phyloP scores from a whole-genome alignment of 2,797 vertebrate species.

The Sebastes reedi region DNA sequence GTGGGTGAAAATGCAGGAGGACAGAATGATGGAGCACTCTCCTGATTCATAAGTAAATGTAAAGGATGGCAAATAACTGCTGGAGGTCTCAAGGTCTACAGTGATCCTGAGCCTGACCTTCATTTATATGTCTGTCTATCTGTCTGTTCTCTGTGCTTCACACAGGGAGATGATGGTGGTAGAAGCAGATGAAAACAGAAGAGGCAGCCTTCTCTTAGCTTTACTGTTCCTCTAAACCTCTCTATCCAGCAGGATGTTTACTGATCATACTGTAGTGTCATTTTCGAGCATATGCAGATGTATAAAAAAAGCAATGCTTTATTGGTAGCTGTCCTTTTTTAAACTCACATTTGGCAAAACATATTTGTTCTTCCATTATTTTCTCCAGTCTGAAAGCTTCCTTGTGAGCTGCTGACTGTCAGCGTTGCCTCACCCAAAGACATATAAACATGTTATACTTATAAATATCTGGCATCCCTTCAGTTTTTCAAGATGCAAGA shows the following conservation, averaged over 20 bases:
- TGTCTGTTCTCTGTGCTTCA: not conserved
- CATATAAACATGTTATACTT: not conserved
- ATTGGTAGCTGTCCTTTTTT: not conserved
- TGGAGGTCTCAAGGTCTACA: not conserved
- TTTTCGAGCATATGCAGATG: too few relatives aligned
- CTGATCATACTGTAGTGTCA: not conserved
- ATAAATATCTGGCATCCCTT: too few relatives aligned
- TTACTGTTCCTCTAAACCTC: too few relatives aligned
- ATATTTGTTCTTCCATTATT: not conserved
- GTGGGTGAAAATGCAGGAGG: slow-evolving; percentile 1
- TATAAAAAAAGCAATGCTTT: not conserved
- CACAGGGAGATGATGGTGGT: not conserved
- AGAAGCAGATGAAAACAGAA: not conserved
- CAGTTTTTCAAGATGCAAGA: too few relatives aligned
- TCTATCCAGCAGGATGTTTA: not conserved
- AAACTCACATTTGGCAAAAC: not conserved
- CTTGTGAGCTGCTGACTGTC: not conserved
- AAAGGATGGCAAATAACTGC: slow-evolving; percentile 2
- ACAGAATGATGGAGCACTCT: slow-evolving; percentile 16
- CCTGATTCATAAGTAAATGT: slow-evolving; percentile 16
- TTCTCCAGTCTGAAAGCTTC: not conserved
- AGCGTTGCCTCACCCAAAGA: not conserved
- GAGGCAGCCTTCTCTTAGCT: not conserved
- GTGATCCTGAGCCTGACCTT: slow-evolving; percentile 7
- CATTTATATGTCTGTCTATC: not conserved